These are phyloP conservation scores for Drosophila quadrilineata DNA, from an alignment of 1,140 invertebrate species.

Conservation along the genomic window DNA sequence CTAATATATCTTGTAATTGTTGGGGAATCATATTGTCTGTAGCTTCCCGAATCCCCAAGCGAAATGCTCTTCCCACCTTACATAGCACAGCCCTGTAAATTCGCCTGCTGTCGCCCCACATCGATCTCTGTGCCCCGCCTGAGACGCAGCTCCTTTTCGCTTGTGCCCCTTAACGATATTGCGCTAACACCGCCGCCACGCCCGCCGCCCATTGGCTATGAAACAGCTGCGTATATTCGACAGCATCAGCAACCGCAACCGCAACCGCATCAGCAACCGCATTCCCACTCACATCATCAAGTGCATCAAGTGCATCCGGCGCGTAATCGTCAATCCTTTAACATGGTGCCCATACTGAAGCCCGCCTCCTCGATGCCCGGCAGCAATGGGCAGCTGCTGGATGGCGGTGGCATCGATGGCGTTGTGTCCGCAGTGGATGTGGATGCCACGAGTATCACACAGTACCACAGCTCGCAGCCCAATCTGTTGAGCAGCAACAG, in stretches of 20 bases:
- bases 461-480: constrained; percentile 75
- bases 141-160: constrained; percentile 60
- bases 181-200: constrained; percentile 69
- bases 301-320: constrained; percentile 16
- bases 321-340: constrained; percentile 52
- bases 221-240: constrained; percentile 17
- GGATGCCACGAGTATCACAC: constrained; percentile 12
- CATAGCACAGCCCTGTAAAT: constrained; percentile 76
- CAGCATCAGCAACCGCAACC: not conserved
- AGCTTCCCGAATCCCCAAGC: constrained; percentile 78
- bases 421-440: constrained; percentile 14
- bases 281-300: too few species aligned
- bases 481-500: constrained; percentile 53
- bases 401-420: constrained; percentile 34
- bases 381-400: constrained; percentile 34
- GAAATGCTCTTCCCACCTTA: constrained; percentile 81
- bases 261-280: not conserved
- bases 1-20: not conserved
- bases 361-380: constrained; percentile 76
- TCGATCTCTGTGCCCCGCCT: constrained; percentile 70
- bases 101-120: constrained; percentile 72
- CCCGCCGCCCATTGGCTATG: constrained; percentile 59
- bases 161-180: constrained; percentile 36
- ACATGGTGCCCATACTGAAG: constrained; percentile 66
- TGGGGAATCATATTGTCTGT: too few species aligned